Evolutionary conservation across 2,888 invertebrate species (phyloP).

Genomic region (Xanthorhoe designata): DNA sequence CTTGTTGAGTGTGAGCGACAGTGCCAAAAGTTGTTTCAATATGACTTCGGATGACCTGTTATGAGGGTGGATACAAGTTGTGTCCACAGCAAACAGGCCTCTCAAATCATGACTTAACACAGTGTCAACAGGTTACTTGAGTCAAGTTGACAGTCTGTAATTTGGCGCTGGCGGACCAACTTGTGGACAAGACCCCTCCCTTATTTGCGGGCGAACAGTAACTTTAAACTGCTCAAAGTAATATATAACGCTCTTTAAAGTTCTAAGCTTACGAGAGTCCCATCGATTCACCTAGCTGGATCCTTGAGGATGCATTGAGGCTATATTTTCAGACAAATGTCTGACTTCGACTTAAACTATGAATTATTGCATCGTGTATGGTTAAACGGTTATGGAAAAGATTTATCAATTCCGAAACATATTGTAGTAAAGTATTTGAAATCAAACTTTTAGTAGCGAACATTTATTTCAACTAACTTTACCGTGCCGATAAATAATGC

Average conservation of each 20-base stretch:
- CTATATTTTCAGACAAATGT: slow-evolving; percentile 54
- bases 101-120: slow-evolving; percentile 69
- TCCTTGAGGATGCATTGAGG: slow-evolving; percentile 52
- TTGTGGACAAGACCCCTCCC: slow-evolving; percentile 69
- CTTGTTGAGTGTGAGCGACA: slow-evolving; percentile 32
- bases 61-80: slow-evolving; percentile 57
- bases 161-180: slow-evolving; percentile 73
- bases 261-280: slow-evolving; percentile 62
- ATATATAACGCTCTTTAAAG: slow-evolving; percentile 70
- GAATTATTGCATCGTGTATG: slow-evolving; percentile 43
- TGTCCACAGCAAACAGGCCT: slow-evolving; percentile 66
- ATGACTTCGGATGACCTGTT: slow-evolving; percentile 52
- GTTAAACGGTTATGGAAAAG: slow-evolving; percentile 29
- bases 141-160: slow-evolving; percentile 79
- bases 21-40: slow-evolving; percentile 51
- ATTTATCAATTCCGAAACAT: slow-evolving; percentile 33
- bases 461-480: slow-evolving; percentile 30
- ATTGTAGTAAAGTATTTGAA: slow-evolving; percentile 17
- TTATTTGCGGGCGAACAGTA: slow-evolving; percentile 75
- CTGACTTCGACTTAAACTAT: slow-evolving; percentile 47
- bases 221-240: slow-evolving; percentile 76
- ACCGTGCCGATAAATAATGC: slow-evolving; percentile 30
- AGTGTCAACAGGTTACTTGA: slow-evolving; percentile 83
- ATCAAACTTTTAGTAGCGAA: slow-evolving; percentile 24
- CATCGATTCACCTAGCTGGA: slow-evolving; percentile 58